Percentiles rank a stretch among this genome's conserved stretches.
Evolutionary conservation across 2,888 invertebrate genomes (phyloP).

Genomic region (Leptothorax acervorum): DNA sequence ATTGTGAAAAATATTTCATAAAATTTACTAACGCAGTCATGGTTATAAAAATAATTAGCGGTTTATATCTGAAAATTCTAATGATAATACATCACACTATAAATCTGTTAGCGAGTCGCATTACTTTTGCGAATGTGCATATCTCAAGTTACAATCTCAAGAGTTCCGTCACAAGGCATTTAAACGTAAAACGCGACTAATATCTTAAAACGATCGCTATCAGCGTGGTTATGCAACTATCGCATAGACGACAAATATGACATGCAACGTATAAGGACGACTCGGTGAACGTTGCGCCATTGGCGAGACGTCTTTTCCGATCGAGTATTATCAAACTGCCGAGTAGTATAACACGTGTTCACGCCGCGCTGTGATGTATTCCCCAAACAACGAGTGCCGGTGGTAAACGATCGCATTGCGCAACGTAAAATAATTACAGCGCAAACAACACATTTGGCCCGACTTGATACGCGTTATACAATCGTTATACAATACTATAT

Average conservation of each 20-base stretch:
- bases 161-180: neutral
- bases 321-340: constrained; percentile 50
- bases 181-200: constrained; percentile 31
- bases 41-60: neutral
- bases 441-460: constrained; percentile 67
- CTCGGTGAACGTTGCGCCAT: constrained; percentile 18
- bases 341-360: constrained; percentile 11
- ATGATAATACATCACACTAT: neutral
- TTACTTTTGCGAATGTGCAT: neutral
- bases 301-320: constrained; percentile 23
- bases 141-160: neutral
- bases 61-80: neutral
- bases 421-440: constrained; percentile 69
- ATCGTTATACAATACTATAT: constrained; percentile 72
- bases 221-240: constrained; percentile 27
- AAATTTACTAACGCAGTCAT: neutral
- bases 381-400: constrained; percentile 60
- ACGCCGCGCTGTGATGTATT: constrained; percentile 54
- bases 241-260: constrained; percentile 18
- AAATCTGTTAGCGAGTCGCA: constrained; percentile 6
- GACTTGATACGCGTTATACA: constrained; percentile 59
- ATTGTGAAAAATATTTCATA: neutral
- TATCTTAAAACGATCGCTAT: constrained; percentile 43
- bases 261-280: constrained; percentile 14
- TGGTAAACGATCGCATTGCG: constrained; percentile 62